Evolutionary conservation across 1,140 invertebrate species (phyloP), one percentile per base, ranked within the genome.

Genomic region (Drosophila santomea): DNA sequence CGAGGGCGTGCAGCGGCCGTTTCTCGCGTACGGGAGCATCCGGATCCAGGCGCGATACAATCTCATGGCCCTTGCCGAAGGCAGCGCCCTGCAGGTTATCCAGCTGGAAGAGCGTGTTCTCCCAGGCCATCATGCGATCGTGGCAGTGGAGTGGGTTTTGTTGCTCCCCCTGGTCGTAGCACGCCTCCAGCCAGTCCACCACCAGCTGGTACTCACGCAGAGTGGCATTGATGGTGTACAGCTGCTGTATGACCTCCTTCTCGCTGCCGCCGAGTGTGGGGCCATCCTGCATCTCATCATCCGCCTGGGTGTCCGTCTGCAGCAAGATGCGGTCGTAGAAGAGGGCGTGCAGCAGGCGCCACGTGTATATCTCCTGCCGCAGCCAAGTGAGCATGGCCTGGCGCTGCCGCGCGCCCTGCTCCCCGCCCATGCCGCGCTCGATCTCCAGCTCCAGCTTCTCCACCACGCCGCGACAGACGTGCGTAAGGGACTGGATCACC

Each of bases 151-250:
- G 93, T 39, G 95, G 94, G 45, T 94, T 94, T 50, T 93, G 93
- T 58, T 94, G 94, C 39, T 95, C 94, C 78, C 95, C 94, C 82
- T 95, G 94, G 84, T 97, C 96, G 17, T 95, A 93, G 92, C 96
- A 97, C 54, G 95, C 95, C 93, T 99, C 98, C 35, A 99, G 91
- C 98, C 98, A 99, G 92, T 99, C 97, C 17, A 98, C 95, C 36
- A 99, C 95, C 48, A 98, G 91, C 92, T 98, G 97, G 85, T 96
- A 95, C 93, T 97, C 95, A 66, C 97, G 93, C 10, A 98, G 92
- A 25, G 94, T 94, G 17, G 94, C 91, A 85, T 97, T 95, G 73
- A 91, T 91, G 82, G 91, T 79, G 68, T 93, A 94, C 59, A 94
- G 57, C 59, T 89, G 84, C 7, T 63, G 59, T 8, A 86, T 83